Evolutionary conservation across 2,797 vertebrate species (phyloP).

Genomic region (Buphagus erythrorhynchus): DNA sequence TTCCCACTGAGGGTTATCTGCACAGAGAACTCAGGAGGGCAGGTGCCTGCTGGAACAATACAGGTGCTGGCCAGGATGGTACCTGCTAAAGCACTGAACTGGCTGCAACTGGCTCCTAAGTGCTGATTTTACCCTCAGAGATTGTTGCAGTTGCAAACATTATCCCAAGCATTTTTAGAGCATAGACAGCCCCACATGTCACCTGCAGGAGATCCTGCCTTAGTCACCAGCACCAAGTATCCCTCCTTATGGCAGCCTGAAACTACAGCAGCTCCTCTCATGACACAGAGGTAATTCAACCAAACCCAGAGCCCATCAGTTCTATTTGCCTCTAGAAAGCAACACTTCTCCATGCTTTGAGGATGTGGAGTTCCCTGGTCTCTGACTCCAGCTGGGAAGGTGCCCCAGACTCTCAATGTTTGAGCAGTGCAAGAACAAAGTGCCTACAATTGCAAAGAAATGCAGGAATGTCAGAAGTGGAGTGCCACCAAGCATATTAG

Average conservation of each 20-base stretch:
- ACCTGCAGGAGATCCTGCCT: not conserved
- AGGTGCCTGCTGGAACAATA: conserved; percentile 50
- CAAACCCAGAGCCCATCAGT: not conserved
- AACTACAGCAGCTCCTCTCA: not conserved
- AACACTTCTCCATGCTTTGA: not conserved
- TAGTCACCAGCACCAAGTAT: not conserved
- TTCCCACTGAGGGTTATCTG: conserved; percentile 54
- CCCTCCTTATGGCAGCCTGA: not conserved
- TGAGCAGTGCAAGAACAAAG: not conserved
- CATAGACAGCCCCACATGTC: not conserved
- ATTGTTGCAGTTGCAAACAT: not conserved
- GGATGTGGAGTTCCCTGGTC: not conserved
- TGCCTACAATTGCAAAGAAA: not conserved
- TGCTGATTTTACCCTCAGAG: not conserved
- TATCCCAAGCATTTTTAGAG: not conserved
- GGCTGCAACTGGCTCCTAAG: conserved; percentile 28
- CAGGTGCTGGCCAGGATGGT: conserved; percentile 60
- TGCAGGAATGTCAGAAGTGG: not conserved
- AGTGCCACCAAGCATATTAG: not conserved
- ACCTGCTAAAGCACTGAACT: conserved; percentile 42
- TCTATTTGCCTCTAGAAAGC: not conserved
- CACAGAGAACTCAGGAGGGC: conserved; percentile 12
- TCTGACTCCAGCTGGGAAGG: not conserved
- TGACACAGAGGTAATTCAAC: not conserved
- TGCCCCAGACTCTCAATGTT: not conserved